Conservation (phyloP, 2,888 invertebrate species). For the Idaea dimidiata region DNA sequence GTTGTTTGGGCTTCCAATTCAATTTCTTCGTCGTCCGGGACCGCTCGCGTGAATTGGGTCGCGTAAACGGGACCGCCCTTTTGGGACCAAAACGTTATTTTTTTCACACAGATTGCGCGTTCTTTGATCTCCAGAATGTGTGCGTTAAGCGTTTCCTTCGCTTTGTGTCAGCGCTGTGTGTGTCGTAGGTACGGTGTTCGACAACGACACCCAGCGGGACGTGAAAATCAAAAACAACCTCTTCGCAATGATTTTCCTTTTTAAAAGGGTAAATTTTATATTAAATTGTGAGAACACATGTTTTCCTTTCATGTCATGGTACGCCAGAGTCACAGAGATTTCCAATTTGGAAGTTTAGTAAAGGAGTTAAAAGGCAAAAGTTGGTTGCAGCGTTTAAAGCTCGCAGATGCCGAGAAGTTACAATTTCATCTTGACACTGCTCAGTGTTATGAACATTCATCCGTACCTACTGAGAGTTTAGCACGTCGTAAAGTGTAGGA, state of each 20-base stretch:
- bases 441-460: conserved; percentile 63
- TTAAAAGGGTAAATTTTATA: conserved; percentile 22
- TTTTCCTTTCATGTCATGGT: not conserved
- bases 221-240: conserved; percentile 65
- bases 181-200: conserved; percentile 54
- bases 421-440: conserved; percentile 58
- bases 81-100: conserved; percentile 79
- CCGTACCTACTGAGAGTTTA: conserved; percentile 58
- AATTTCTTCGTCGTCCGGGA: conserved; percentile 75
- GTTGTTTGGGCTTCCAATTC: conserved; percentile 78
- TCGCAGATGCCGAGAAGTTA: conserved; percentile 52
- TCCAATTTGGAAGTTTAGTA: conserved; percentile 20
- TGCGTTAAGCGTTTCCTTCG: conserved; percentile 77
- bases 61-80: conserved; percentile 80
- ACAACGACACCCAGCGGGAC: conserved; percentile 72
- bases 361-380: conserved; percentile 24
- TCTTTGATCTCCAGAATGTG: conserved; percentile 79
- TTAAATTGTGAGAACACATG: not conserved
- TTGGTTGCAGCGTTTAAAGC: conserved; percentile 26
- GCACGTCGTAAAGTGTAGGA: conserved; percentile 68
- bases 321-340: not conserved
- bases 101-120: conserved; percentile 79
- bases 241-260: conserved; percentile 57
- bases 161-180: conserved; percentile 69
- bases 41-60: conserved; percentile 79